Evolutionary conservation across 2,888 invertebrate species (phyloP), one percentile per base, ranked within the genome.

Genomic region (Amphipoea oculea): DNA sequence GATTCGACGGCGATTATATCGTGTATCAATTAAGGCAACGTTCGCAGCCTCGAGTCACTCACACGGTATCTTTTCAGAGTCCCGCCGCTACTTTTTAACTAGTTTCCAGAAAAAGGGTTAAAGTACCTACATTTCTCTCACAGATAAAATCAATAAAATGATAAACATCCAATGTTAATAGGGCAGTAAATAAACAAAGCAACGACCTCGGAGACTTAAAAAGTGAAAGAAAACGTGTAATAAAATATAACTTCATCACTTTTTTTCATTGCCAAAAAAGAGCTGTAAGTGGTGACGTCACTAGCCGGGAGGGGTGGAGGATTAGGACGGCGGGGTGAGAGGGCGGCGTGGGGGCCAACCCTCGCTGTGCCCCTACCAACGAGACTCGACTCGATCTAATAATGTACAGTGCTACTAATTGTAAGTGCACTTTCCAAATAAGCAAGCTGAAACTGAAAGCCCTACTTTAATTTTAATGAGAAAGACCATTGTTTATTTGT

Each of bases 211-310:
- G 89, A 87, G 88, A 88, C 86, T 87, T 86, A 82, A 86, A 89
- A 87, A 88, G 88, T 85, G 81, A 91, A 91, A 87, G 86, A 90
- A 89, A 92, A 91, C 89, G 89, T 91, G 89, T 91, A 93, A 91
- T 93, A 92, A 91, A 48, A 90, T 90, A 92, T 91, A 91, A 92
- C 90, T 93, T 93, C 93, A 93, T 94, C 91, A 92, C 94, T 94
- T 95, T 93, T 63, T 96, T 96, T 95, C 94, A 94, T 94, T 95
- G 94, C 93, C 94, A 86, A 94, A 95, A 95, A 95, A 94, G 95
- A 94, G 92, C 93, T 92, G 92, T 93, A 94, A 95, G 94, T 93
- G 91, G 95, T 96, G 96, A 97, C 96, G 96, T 96, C 96, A 96
- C 95, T 88, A 90, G 89, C 89, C 90, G 91, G 95, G 94, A 91